phyloP scores from a whole-genome alignment of 2,797 vertebrate genomes.

The Diglossa cyanea region DNA sequence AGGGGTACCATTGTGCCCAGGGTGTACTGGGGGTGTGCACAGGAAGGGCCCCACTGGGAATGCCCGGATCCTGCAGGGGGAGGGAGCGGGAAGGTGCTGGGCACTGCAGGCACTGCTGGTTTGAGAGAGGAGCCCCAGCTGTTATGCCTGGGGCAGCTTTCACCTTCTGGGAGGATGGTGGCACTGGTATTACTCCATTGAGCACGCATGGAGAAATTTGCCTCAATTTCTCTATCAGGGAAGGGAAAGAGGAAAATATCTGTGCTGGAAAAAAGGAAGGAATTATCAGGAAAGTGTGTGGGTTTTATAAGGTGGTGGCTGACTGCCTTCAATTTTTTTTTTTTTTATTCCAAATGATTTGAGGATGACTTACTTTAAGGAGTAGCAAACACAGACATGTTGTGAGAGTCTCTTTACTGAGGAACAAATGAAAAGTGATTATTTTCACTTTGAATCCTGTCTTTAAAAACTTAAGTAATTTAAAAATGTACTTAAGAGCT shows the following conservation, averaged over 20 bases:
- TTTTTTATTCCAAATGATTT: neutral
- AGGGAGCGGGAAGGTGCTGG: neutral
- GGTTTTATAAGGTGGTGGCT: neutral
- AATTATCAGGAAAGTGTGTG: neutral
- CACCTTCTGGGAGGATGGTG: neutral
- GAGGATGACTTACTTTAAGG: neutral
- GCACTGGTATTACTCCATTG: neutral
- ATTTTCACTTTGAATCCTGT: neutral
- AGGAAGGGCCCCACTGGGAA: accelerated
- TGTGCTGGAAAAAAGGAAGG: neutral
- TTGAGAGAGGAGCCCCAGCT: neutral
- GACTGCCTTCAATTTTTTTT: neutral
- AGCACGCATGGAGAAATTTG: neutral
- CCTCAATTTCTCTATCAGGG: neutral
- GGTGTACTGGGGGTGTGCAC: accelerated
- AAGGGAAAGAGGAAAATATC: neutral
- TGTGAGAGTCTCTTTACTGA: neutral
- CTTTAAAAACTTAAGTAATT: neutral
- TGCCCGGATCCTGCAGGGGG: neutral
- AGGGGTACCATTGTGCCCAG: neutral
- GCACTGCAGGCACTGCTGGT: neutral
- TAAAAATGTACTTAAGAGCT: neutral
- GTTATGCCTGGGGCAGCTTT: neutral
- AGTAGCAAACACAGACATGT: accelerated
- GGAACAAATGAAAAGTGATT: neutral